Conservation (phyloP, 1,140 invertebrate genomes). For the Drosophila burlai region DNA sequence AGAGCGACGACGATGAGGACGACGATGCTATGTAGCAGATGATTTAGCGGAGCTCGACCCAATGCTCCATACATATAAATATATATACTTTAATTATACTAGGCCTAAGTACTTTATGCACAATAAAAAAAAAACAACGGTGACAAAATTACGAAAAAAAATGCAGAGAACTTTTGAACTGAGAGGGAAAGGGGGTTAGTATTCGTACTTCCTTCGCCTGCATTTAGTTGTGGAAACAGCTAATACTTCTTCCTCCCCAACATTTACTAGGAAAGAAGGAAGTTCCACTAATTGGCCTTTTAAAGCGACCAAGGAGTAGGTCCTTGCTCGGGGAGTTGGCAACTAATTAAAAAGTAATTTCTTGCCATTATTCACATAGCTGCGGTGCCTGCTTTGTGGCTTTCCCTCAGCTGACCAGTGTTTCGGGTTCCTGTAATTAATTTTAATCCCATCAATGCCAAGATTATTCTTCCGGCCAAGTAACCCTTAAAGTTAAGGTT, state of each 20-base stretch:
- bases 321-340: conserved; percentile 13
- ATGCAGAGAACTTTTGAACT: background rate
- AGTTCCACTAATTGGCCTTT: conserved; percentile 35
- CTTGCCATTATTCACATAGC: conserved; percentile 42
- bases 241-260: background rate
- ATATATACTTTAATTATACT: conserved; percentile 78
- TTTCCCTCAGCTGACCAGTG: conserved; percentile 14
- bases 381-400: conserved; percentile 20
- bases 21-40: conserved; percentile 54
- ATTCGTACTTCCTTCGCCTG: background rate
- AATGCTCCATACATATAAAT: conserved; percentile 68
- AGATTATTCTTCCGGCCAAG: conserved; percentile 38
- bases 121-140: conserved; percentile 85
- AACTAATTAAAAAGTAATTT: conserved; percentile 75
- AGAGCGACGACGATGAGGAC: conserved; percentile 48
- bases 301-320: conserved; percentile 11
- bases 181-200: background rate
- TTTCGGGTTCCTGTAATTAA: conserved; percentile 59
- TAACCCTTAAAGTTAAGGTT: background rate
- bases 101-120: conserved; percentile 83
- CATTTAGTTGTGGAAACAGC: background rate
- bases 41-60: conserved; percentile 56
- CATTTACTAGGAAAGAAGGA: background rate
- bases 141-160: conserved; percentile 85
- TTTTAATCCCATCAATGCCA: conserved; percentile 50